Percentiles rank a stretch among this genome's conserved stretches.
phyloP scores from a whole-genome alignment of 2,888 invertebrate genomes.

The Ashinkailepas kermadecensis region DNA sequence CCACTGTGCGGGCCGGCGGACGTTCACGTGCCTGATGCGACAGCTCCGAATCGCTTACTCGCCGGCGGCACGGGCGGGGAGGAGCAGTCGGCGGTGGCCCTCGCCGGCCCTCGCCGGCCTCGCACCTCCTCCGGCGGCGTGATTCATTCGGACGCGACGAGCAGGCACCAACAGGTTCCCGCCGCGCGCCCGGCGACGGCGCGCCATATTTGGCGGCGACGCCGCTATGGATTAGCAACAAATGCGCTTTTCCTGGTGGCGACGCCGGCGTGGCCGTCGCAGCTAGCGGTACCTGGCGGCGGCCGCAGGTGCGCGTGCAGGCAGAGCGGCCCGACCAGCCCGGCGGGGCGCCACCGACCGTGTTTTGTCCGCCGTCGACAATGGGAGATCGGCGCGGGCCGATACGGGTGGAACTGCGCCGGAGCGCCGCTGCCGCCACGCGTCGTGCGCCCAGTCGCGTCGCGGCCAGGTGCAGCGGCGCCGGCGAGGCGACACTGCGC shows the following conservation, averaged over 20 bases:
- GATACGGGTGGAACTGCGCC: background rate
- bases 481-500: too few relatives aligned
- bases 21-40: too few relatives aligned
- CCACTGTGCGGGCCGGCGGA: too few relatives aligned
- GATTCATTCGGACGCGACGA: background rate
- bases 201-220: background rate
- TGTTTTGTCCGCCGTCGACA: background rate
- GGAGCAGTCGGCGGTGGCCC: background rate
- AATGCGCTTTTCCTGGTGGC: constrained; percentile 4
- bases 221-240: background rate
- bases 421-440: too few relatives aligned
- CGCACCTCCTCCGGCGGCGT: background rate
- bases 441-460: too few relatives aligned
- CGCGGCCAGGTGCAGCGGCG: too few relatives aligned
- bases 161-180: background rate
- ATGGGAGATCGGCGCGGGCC: background rate
- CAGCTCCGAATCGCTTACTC: background rate
- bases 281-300: background rate
- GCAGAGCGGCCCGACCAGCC: background rate
- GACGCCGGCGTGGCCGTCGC: background rate
- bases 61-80: background rate
- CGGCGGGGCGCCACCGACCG: too few relatives aligned
- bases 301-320: background rate
- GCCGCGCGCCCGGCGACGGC: background rate
- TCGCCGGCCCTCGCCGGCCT: too few relatives aligned